Evolutionary conservation across 1,140 invertebrate genomes (phyloP).

Genomic region (Orius laevigatus): DNA sequence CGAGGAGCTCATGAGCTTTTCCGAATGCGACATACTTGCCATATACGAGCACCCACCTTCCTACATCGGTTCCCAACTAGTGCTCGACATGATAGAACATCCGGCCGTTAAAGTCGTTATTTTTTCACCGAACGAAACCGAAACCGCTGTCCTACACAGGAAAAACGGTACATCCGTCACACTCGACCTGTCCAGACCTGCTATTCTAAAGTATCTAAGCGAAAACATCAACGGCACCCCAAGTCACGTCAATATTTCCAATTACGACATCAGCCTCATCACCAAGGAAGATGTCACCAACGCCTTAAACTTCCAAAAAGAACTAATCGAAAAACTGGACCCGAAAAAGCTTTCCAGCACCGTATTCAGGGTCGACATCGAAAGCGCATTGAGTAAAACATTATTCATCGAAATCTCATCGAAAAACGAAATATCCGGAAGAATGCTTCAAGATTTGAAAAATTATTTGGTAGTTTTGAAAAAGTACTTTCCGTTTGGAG

Average conservation of each 20-base stretch:
- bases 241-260: background rate
- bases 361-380: slow-evolving; percentile 70
- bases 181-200: background rate
- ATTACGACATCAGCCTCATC: background rate
- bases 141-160: too few species aligned
- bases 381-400: slow-evolving; percentile 62
- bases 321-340: slow-evolving; percentile 19
- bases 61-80: too few species aligned
- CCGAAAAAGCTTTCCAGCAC: slow-evolving; percentile 29
- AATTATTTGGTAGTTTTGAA: slow-evolving; percentile 51
- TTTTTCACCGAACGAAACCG: too few species aligned
- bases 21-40: too few species aligned
- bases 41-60: too few species aligned
- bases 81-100: too few species aligned
- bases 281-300: background rate
- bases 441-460: slow-evolving; percentile 51
- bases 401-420: slow-evolving; percentile 64
- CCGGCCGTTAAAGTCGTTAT: too few species aligned
- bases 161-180: background rate
- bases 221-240: background rate
- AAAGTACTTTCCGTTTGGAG: slow-evolving; percentile 54
- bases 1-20: too few species aligned
- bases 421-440: slow-evolving; percentile 45
- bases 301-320: background rate
- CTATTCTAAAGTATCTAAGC: background rate